Conservation (phyloP, 2,888 invertebrate species). For the Phrixothrix hirtus region DNA sequence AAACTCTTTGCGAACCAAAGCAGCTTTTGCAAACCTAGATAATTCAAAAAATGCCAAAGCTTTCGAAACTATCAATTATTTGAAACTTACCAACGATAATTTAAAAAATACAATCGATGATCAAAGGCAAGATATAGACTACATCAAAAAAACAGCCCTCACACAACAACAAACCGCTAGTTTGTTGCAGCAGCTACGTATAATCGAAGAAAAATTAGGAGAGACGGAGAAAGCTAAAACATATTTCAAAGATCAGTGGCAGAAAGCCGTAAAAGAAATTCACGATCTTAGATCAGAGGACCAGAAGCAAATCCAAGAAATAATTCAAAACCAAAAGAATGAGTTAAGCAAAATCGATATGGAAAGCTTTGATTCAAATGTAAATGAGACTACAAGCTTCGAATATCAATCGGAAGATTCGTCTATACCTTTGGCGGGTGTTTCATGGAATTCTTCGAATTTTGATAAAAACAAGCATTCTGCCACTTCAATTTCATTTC, state of each 20-base stretch:
- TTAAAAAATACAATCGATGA: conserved; percentile 47
- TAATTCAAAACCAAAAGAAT: conserved; percentile 57
- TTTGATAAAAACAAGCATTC: too few relatives aligned
- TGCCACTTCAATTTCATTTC: too few relatives aligned
- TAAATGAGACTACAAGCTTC: too few relatives aligned
- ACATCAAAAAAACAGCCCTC: conserved; percentile 61
- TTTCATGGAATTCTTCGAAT: too few relatives aligned
- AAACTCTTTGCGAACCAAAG: conserved; percentile 40
- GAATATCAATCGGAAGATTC: too few relatives aligned
- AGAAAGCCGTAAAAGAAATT: conserved; percentile 68
- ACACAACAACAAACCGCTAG: conserved; percentile 69
- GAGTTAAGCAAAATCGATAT: conserved; percentile 45
- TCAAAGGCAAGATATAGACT: conserved; percentile 51
- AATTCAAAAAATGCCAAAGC: conserved; percentile 44
- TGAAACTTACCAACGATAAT: conserved; percentile 48
- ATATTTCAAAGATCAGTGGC: conserved; percentile 79
- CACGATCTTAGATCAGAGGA: conserved; percentile 64
- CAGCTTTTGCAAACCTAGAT: conserved; percentile 34
- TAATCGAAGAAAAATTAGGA: conserved; percentile 66
- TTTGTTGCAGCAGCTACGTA: conserved; percentile 68
- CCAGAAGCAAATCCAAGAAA: conserved; percentile 59
- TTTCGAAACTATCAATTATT: conserved; percentile 46
- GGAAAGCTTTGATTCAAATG: conserved; percentile 28
- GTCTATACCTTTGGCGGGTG: too few relatives aligned
- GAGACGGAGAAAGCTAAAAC: conserved; percentile 68